Evolutionary conservation across 2,797 vertebrate species (phyloP).

Genomic region (Myoxocephalus aenaeus): DNA sequence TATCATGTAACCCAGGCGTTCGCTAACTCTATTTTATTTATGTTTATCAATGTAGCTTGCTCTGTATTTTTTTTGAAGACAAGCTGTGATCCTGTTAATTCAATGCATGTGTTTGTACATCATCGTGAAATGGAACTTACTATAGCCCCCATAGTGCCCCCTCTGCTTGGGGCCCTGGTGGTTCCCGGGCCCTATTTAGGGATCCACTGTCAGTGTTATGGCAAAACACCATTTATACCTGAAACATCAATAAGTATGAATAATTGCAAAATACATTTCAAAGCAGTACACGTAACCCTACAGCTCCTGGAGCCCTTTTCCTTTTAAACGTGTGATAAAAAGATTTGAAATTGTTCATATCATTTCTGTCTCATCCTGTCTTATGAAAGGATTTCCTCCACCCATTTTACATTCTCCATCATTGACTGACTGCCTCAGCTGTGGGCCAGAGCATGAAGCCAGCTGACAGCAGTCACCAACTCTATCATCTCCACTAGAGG

Average conservation of each 20-base stretch:
- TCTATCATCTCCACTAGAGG: slow-evolving; percentile 85
- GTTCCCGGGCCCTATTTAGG: not conserved
- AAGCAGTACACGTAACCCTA: not conserved
- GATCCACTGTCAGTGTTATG: not conserved
- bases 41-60: not conserved
- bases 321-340: not conserved
- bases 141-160: not conserved
- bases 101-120: not conserved
- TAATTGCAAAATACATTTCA: not conserved
- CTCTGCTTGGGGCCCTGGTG: not conserved
- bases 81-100: not conserved
- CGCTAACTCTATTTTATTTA: slow-evolving; percentile 19
- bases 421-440: slow-evolving; percentile 55
- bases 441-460: slow-evolving; percentile 47
- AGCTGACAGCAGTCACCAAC: slow-evolving; percentile 61
- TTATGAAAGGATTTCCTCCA: slow-evolving; percentile 1
- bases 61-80: not conserved
- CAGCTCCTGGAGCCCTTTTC: not conserved
- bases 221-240: slow-evolving; percentile 7
- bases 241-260: slow-evolving; percentile 12
- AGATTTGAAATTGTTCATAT: not conserved
- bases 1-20: slow-evolving; percentile 64
- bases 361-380: slow-evolving; percentile 2
- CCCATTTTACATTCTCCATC: slow-evolving; percentile 32
- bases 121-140: not conserved